Evolutionary conservation across 2,113 vertebrate genomes (phyloP).

Genomic region (Castor canadensis): DNA sequence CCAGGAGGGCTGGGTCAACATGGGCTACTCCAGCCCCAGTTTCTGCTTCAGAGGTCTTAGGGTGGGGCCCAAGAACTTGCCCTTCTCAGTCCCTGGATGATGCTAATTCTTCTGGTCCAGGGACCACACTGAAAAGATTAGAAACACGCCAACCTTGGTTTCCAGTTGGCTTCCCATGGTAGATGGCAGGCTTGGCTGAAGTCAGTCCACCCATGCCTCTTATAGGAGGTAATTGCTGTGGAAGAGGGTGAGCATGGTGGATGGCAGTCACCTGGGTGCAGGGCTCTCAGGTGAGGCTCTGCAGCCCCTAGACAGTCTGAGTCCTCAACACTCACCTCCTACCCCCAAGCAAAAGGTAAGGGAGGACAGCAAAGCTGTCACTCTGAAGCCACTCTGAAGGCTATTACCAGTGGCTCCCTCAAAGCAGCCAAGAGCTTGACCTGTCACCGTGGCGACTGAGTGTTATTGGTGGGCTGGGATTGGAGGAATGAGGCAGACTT

Average conservation of each 20-base stretch:
- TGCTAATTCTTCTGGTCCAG: background rate
- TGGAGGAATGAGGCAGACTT: background rate
- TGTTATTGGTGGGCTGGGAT: background rate
- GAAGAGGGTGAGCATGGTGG: background rate
- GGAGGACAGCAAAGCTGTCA: background rate
- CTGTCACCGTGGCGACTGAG: background rate
- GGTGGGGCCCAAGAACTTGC: background rate
- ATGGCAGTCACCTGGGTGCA: background rate
- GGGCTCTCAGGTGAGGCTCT: background rate
- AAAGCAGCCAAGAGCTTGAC: background rate
- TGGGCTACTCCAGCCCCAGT: background rate
- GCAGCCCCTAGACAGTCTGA: background rate
- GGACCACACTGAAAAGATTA: background rate
- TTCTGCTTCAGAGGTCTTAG: background rate
- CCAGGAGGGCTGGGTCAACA: background rate
- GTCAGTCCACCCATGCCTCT: background rate
- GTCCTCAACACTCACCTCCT: background rate
- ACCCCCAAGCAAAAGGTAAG: background rate
- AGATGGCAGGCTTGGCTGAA: background rate
- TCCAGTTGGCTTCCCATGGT: background rate
- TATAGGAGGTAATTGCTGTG: no score
- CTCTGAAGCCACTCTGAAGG: background rate
- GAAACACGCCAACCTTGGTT: background rate
- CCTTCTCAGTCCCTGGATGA: background rate
- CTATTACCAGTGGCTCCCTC: background rate